These are phyloP conservation scores for Eremophila alpestris DNA, from an alignment of 2,797 vertebrate genomes.

Conservation along the genomic window DNA sequence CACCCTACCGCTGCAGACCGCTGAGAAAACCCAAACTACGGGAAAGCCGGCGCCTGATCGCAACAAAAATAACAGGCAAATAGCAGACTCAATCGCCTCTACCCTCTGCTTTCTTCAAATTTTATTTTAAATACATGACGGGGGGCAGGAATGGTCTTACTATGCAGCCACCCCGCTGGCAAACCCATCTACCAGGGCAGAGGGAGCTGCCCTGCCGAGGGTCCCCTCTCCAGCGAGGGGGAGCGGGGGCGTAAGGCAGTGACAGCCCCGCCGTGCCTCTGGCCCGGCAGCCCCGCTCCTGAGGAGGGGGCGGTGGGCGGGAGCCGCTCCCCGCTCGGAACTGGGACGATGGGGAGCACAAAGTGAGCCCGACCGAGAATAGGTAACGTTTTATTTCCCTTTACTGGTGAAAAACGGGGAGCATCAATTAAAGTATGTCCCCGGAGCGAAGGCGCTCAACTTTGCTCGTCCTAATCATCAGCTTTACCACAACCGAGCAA, in stretches of 20 bases:
- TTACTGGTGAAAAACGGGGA: neutral
- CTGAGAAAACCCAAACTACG: neutral
- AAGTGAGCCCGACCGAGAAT: neutral
- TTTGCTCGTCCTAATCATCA: neutral
- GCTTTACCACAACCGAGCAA: neutral
- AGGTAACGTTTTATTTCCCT: neutral
- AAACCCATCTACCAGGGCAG: neutral
- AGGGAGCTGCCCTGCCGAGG: neutral
- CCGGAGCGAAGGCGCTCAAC: neutral
- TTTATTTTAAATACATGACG: neutral
- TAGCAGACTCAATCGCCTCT: neutral
- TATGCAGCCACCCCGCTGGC: neutral
- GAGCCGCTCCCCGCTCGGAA: neutral
- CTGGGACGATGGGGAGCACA: neutral
- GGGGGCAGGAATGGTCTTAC: neutral
- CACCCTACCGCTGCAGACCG: neutral
- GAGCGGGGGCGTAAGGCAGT: neutral
- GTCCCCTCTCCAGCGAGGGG: neutral
- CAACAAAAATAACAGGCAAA: neutral
- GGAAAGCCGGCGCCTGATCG: neutral
- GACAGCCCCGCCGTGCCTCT: neutral
- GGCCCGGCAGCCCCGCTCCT: neutral
- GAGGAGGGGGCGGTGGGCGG: neutral
- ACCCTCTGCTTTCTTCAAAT: neutral
- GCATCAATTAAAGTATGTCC: neutral